Percentiles rank a stretch among this genome's conserved stretches.
Conservation (phyloP, 2,888 invertebrate genomes). For the Caenorhabditis japonica region DNA sequence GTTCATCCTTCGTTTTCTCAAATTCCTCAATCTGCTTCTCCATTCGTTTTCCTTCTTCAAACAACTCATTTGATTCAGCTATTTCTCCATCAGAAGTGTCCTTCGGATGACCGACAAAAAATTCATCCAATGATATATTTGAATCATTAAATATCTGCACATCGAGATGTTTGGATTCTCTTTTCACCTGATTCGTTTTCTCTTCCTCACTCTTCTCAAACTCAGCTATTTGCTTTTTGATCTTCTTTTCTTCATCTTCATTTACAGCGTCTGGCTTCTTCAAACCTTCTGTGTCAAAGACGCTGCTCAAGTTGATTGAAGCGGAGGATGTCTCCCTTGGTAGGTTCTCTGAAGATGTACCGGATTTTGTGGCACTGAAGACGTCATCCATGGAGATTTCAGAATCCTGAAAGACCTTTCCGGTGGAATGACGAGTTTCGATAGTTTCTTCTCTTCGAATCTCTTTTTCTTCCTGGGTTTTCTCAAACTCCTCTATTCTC, state of each 20-base stretch:
- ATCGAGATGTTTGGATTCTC: not conserved
- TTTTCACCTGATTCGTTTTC: not conserved
- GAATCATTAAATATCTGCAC: not conserved
- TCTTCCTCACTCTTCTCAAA: not conserved
- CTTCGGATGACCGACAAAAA: constrained; percentile 14
- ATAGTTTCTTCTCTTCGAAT: not conserved
- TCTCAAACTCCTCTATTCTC: not conserved
- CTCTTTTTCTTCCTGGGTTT: not conserved
- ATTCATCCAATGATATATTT: constrained; percentile 17
- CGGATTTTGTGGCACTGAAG: not conserved
- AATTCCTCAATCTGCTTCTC: constrained; percentile 22
- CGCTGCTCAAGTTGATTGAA: not conserved
- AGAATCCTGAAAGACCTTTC: not conserved
- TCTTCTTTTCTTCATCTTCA: constrained; percentile 4
- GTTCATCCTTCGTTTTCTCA: constrained; percentile 18
- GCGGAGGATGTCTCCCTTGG: not conserved
- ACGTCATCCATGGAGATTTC: constrained; percentile 8
- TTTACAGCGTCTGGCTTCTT: not conserved
- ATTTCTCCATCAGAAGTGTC: too few species aligned
- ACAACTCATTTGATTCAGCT: too few species aligned
- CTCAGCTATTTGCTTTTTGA: not conserved
- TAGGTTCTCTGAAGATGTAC: not conserved
- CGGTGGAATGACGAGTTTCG: not conserved
- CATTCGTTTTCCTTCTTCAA: constrained; percentile 4
- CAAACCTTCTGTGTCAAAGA: constrained; percentile 12